phyloP scores from a whole-genome alignment of 2,888 invertebrate species.

The Dryobotodes eremita region DNA sequence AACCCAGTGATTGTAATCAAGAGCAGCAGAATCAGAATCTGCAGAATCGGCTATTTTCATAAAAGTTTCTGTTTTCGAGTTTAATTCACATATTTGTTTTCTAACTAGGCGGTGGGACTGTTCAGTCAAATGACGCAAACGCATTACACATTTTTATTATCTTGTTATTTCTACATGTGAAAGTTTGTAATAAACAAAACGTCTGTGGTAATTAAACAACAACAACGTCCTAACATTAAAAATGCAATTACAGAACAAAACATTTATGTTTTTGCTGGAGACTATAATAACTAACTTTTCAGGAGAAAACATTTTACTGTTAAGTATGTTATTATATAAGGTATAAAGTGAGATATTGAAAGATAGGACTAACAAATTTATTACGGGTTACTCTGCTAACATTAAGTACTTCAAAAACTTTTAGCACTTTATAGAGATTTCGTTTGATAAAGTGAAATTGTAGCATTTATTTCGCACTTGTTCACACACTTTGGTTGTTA shows the following conservation, averaged over 20 bases:
- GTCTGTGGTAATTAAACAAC: constrained; percentile 19
- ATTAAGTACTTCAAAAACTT: neutral
- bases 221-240: neutral
- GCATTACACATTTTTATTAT: neutral
- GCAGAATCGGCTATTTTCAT: neutral
- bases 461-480: neutral
- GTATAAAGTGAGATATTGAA: neutral
- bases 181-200: constrained; percentile 35
- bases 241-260: constrained; percentile 4
- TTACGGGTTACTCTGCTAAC: neutral
- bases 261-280: neutral
- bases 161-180: constrained; percentile 32
- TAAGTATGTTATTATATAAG: neutral
- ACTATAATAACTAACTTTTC: neutral
- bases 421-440: neutral
- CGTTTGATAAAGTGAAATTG: neutral
- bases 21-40: neutral
- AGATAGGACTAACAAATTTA: neutral
- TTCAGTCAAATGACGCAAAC: constrained; percentile 30
- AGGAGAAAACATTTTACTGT: neutral
- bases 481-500: constrained; percentile 18
- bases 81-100: constrained; percentile 13
- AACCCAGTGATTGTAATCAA: too few relatives aligned
- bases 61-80: neutral
- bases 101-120: neutral